These are phyloP conservation scores for Drosophila subquinaria DNA, from an alignment of 2,888 invertebrate species.

Conservation along the genomic window DNA sequence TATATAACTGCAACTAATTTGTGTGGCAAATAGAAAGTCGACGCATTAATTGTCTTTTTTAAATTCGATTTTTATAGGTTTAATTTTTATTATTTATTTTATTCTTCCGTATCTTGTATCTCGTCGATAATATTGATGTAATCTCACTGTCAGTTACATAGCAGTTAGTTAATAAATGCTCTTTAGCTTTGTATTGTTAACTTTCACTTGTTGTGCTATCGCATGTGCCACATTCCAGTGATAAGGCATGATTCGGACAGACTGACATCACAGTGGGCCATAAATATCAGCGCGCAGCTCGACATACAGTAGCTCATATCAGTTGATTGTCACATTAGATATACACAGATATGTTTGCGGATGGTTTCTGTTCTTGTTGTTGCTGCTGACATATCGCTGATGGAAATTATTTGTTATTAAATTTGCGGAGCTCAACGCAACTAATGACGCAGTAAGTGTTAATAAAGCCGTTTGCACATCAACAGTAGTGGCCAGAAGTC, in stretches of 20 bases:
- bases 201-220: constrained; percentile 9
- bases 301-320: constrained; percentile 39
- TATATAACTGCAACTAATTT: no score
- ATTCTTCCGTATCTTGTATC: not conserved
- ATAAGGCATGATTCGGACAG: constrained; percentile 22
- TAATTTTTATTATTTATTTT: not conserved
- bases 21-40: no score
- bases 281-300: constrained; percentile 38
- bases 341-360: constrained; percentile 25
- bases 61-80: no score
- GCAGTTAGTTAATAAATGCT: not conserved
- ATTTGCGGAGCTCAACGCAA: constrained; percentile 30
- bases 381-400: constrained; percentile 45
- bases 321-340: constrained; percentile 41
- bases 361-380: constrained; percentile 18
- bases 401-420: constrained; percentile 67
- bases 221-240: constrained; percentile 18
- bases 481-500: not conserved
- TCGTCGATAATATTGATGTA: not conserved
- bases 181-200: not conserved
- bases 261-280: constrained; percentile 23
- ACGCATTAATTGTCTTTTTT: no score
- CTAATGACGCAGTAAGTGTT: constrained; percentile 55
- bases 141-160: not conserved
- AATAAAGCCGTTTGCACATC: constrained; percentile 27